Evolutionary conservation across 2,888 invertebrate genomes (phyloP).

Genomic region (Neoascia interrupta): DNA sequence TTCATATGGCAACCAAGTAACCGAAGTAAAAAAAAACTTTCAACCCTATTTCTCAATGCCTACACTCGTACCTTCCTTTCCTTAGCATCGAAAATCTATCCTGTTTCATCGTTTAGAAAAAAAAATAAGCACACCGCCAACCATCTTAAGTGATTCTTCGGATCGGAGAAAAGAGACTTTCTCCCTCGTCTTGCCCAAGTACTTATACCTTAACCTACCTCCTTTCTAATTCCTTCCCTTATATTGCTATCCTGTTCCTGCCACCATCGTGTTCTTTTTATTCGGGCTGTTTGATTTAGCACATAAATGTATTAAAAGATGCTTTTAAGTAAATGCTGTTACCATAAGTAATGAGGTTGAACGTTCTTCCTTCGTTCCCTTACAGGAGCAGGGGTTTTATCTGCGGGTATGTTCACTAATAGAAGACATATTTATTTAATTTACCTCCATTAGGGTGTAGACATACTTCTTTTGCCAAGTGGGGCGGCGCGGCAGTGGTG

Average conservation of each 20-base stretch:
- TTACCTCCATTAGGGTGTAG: conserved; percentile 54
- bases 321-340: conserved; percentile 71
- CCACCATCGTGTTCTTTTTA: conserved; percentile 10
- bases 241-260: background rate
- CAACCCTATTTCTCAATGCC: too few relatives aligned
- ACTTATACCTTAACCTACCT: background rate
- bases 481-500: background rate
- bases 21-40: too few relatives aligned
- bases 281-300: conserved; percentile 62
- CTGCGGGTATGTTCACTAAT: conserved; percentile 33
- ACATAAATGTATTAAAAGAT: conserved; percentile 71
- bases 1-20: too few relatives aligned
- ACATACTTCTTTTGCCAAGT: conserved; percentile 21
- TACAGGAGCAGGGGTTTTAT: background rate
- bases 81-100: too few relatives aligned
- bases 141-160: conserved; percentile 52
- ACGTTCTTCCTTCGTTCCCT: conserved; percentile 30
- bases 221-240: background rate
- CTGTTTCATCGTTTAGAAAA: too few relatives aligned
- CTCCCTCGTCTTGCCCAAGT: conserved; percentile 8
- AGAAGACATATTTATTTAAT: conserved; percentile 62
- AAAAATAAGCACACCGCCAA: conserved; percentile 17
- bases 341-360: conserved; percentile 65
- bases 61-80: too few relatives aligned
- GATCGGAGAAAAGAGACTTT: conserved; percentile 31